Evolutionary conservation across 1,140 invertebrate genomes (phyloP).

Genomic region (Bilobella aurantiaca): DNA sequence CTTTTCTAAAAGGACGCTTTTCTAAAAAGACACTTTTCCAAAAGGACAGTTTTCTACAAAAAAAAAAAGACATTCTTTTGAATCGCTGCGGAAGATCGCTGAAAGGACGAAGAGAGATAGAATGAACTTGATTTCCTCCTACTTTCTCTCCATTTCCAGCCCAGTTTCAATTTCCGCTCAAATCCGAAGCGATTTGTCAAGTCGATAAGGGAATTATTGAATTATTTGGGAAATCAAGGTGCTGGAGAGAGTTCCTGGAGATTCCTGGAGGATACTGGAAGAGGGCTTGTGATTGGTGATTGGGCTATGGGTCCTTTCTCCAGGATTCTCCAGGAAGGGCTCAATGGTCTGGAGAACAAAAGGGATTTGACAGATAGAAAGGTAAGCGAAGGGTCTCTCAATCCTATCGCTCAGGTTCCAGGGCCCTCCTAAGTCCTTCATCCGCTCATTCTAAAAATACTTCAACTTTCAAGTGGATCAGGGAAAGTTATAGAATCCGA

Average conservation of each 20-base stretch:
- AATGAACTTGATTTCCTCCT: background rate
- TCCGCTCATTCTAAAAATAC: background rate
- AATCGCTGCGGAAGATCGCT: background rate
- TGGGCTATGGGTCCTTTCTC: background rate
- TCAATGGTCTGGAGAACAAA: too few species aligned
- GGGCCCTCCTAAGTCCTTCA: background rate
- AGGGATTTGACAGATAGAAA: too few species aligned
- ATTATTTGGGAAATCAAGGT: background rate
- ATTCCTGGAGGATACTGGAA: background rate
- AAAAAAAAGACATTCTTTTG: background rate
- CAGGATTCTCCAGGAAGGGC: too few species aligned
- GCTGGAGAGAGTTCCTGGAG: background rate
- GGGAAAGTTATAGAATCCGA: background rate
- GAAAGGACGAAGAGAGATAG: background rate
- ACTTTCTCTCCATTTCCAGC: background rate
- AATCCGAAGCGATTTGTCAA: background rate
- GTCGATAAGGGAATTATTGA: background rate
- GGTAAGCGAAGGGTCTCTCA: too few species aligned
- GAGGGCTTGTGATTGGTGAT: background rate
- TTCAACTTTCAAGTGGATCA: background rate
- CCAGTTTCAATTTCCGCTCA: background rate
- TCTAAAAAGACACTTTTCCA: background rate
- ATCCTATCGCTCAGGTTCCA: too few species aligned
- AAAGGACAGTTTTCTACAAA: background rate
- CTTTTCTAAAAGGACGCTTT: background rate